These are phyloP conservation scores for Phrynosoma blainvillii DNA, from an alignment of 2,113 vertebrate genomes.

Conservation along the genomic window DNA sequence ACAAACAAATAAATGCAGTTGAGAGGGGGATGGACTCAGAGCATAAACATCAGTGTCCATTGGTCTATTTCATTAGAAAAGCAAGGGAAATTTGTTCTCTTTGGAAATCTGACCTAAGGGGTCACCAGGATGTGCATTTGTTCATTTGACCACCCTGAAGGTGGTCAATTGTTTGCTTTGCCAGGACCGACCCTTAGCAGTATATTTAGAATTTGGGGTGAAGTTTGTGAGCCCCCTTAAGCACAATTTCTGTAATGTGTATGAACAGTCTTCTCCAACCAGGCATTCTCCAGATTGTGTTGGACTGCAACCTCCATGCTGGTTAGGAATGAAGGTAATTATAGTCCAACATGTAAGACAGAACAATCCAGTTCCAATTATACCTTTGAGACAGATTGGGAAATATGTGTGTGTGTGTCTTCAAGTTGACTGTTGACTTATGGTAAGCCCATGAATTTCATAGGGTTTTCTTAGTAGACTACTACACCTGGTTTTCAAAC, in stretches of 20 bases:
- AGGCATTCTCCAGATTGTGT: background rate
- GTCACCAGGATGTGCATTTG: too few species aligned
- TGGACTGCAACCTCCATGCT: background rate
- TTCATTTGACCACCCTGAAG: background rate
- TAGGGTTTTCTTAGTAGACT: too few species aligned
- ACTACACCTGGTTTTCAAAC: too few species aligned
- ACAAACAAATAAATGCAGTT: slow-evolving; percentile 26
- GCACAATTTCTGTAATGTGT: background rate
- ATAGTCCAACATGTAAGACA: too few species aligned
- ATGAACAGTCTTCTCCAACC: background rate
- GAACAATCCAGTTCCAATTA: too few species aligned
- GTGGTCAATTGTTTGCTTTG: background rate
- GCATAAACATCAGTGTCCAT: background rate
- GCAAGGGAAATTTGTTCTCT: background rate
- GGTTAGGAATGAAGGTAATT: background rate
- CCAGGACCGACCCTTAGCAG: background rate
- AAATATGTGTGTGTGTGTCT: too few species aligned
- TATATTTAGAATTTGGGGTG: background rate
- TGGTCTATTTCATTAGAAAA: background rate
- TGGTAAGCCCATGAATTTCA: too few species aligned
- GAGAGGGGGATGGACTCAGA: background rate
- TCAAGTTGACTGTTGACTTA: too few species aligned
- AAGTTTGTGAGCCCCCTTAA: background rate
- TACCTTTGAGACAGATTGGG: too few species aligned
- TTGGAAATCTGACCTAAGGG: background rate